Evolutionary conservation across 23 tunicate genomes (phyloP).

Genomic region (Ascidia mentula): DNA sequence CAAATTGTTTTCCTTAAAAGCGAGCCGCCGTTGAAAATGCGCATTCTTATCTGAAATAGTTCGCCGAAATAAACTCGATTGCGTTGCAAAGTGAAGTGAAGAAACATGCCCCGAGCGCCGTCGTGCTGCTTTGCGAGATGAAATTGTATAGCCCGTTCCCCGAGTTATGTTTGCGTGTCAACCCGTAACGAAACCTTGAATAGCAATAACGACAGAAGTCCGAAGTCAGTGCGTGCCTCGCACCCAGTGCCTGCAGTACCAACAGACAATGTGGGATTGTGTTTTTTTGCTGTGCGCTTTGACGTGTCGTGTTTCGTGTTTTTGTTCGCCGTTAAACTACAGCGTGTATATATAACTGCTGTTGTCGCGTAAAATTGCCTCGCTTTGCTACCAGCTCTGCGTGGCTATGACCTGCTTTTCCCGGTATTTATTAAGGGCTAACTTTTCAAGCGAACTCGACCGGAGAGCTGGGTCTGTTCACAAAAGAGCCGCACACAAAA

Average conservation of each 20-base stretch:
- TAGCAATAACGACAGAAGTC: not conserved
- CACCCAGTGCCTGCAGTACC: not conserved
- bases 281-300: not conserved
- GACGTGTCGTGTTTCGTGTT: not conserved
- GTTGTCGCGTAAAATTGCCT: not conserved
- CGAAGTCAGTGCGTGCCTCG: not conserved
- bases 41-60: not conserved
- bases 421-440: not conserved
- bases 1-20: too few species aligned
- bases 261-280: not conserved
- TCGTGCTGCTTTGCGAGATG: not conserved
- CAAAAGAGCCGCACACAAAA: not conserved
- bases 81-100: not conserved
- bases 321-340: too few species aligned
- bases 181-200: conserved; percentile 7
- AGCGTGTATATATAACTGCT: too few species aligned
- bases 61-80: not conserved
- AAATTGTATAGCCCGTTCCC: not conserved
- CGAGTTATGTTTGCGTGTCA: not conserved
- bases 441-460: not conserved
- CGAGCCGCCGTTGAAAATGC: too few species aligned
- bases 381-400: not conserved
- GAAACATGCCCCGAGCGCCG: conserved; percentile 11
- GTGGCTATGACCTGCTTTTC: not conserved
- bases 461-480: not conserved